phyloP scores from a whole-genome alignment of 2,113 vertebrate genomes.

The Hyperopisus bebe region DNA sequence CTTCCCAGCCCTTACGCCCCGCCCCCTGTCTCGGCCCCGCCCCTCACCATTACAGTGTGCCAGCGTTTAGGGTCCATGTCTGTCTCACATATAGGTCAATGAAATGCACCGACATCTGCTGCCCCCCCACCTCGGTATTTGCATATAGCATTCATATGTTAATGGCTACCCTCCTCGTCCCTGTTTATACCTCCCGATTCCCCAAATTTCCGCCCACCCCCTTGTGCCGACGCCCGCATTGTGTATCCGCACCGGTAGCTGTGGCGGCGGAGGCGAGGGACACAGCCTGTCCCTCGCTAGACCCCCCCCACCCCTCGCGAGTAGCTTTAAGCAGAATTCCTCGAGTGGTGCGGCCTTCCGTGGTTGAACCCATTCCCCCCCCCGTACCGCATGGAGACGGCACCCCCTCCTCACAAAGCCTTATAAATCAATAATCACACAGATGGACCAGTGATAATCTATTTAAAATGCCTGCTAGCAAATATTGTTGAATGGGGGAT shows the following conservation, averaged over 20 bases:
- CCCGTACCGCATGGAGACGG: slow-evolving; percentile 85
- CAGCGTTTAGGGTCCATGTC: slow-evolving; percentile 97
- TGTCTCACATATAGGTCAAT: slow-evolving; percentile 99
- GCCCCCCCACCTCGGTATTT: slow-evolving; percentile 94
- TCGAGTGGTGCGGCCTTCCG: neutral
- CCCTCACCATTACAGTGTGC: slow-evolving; percentile 44
- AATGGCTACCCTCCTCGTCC: slow-evolving; percentile 87
- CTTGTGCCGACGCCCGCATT: slow-evolving; percentile 55
- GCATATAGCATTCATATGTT: slow-evolving; percentile 99
- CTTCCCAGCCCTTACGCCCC: slow-evolving; percentile 63
- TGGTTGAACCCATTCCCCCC: slow-evolving; percentile 64
- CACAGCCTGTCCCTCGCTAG: slow-evolving; percentile 19
- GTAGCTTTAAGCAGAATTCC: neutral
- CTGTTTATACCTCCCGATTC: slow-evolving; percentile 35
- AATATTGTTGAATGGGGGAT: slow-evolving; percentile 99
- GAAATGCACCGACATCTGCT: slow-evolving; percentile 99
- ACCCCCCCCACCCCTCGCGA: neutral
- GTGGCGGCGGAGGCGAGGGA: slow-evolving; percentile 19
- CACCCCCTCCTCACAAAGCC: slow-evolving; percentile 94
- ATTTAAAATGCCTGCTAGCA: slow-evolving; percentile 99
- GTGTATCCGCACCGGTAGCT: slow-evolving; percentile 75
- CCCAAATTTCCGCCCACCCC: slow-evolving; percentile 35
- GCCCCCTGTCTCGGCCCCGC: slow-evolving; percentile 38
- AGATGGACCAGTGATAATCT: slow-evolving; percentile 99
- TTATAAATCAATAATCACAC: slow-evolving; percentile 99